Conservation (phyloP, 2,113 vertebrate genomes). For the Labeo rohita region DNA sequence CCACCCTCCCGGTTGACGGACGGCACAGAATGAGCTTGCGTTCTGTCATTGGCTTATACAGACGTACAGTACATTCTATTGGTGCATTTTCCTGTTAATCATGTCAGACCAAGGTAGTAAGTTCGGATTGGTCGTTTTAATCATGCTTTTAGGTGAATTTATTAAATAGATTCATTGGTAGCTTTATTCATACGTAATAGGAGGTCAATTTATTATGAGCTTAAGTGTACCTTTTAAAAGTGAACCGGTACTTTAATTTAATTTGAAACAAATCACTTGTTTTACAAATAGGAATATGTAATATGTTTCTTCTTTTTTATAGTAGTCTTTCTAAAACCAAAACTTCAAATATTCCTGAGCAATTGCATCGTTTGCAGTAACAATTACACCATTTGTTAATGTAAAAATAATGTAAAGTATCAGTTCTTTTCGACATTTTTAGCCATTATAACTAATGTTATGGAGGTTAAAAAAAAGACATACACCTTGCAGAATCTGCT, state of each 20-base stretch:
- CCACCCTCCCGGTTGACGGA: slow-evolving; percentile 7
- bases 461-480: no score
- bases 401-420: neutral
- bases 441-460: neutral
- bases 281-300: no score
- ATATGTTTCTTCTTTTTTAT: neutral
- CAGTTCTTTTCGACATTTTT: neutral
- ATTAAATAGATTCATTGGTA: neutral
- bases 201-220: neutral
- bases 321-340: neutral
- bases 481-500: no score
- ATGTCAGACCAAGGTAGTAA: neutral
- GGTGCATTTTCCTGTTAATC: slow-evolving; percentile 38
- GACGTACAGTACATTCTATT: slow-evolving; percentile 7
- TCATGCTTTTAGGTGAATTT: neutral
- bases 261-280: neutral
- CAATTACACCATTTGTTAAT: no score
- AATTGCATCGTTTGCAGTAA: neutral
- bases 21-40: neutral
- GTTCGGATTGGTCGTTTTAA: slow-evolving; percentile 36
- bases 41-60: slow-evolving; percentile 51
- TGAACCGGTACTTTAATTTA: neutral
- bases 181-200: neutral
- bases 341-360: neutral
- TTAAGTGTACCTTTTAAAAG: neutral